A percentile compares a stretch with the other conserved stretches of the same genome.
Evolutionary conservation across 1,140 invertebrate species (phyloP).

Genomic region (Drosophila ogumai): DNA sequence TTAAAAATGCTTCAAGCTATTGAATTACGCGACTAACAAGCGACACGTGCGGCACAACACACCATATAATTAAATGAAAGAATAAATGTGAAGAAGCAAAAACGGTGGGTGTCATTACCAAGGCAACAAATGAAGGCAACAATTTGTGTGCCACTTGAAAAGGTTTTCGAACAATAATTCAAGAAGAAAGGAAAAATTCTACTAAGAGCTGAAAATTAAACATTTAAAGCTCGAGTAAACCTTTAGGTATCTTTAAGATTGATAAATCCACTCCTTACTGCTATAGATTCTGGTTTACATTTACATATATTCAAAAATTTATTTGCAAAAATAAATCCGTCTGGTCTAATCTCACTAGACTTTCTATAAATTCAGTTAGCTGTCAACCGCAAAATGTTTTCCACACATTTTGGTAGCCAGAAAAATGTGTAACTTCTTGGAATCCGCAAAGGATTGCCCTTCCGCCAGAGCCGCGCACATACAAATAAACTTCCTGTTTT

Average conservation of each 20-base stretch:
- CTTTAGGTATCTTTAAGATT: no score
- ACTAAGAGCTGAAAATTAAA: not conserved
- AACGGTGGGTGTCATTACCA: slow-evolving; percentile 3
- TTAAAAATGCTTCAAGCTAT: slow-evolving; percentile 47
- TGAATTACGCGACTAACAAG: slow-evolving; percentile 59
- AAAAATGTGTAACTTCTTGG: slow-evolving; percentile 41
- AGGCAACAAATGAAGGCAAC: slow-evolving; percentile 38
- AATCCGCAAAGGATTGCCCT: slow-evolving; percentile 20
- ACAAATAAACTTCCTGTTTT: slow-evolving; percentile 80
- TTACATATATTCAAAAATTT: not conserved
- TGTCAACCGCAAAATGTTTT: slow-evolving; percentile 41
- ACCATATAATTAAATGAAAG: slow-evolving; percentile 48
- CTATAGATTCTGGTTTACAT: not conserved
- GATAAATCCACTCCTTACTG: not conserved
- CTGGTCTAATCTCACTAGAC: not conserved
- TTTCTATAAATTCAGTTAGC: slow-evolving; percentile 35
- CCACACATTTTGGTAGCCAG: slow-evolving; percentile 43
- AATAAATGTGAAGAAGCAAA: slow-evolving; percentile 11
- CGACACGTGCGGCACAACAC: slow-evolving; percentile 48
- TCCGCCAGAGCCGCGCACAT: slow-evolving; percentile 9
- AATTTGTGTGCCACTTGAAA: slow-evolving; percentile 10
- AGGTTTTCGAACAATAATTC: not conserved
- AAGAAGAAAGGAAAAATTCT: not conserved
- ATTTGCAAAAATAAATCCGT: slow-evolving; percentile 32
- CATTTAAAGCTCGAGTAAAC: no score